Percentiles rank a stretch among this genome's conserved stretches.
phyloP scores from a whole-genome alignment of 2,888 invertebrate species.

The Cybosia mesomella region DNA sequence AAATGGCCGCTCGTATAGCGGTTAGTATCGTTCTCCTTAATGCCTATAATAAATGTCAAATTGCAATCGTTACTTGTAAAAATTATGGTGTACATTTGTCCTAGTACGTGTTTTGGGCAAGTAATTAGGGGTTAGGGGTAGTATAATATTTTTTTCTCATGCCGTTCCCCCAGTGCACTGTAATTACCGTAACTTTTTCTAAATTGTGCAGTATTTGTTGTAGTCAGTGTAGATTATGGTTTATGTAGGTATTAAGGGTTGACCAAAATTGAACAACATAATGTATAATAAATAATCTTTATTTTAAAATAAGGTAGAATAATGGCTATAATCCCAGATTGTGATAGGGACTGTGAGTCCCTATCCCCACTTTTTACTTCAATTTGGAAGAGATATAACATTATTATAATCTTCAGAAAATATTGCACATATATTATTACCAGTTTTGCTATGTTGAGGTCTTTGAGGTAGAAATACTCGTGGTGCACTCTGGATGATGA shows the following conservation, averaged over 20 bases:
- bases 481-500: too few species aligned
- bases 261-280: neutral
- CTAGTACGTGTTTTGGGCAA: constrained; percentile 72
- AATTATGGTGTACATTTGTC: constrained; percentile 75
- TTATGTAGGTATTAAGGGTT: neutral
- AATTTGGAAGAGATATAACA: too few species aligned
- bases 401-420: too few species aligned
- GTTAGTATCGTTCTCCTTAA: constrained; percentile 73
- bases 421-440: too few species aligned
- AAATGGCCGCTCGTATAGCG: constrained; percentile 73
- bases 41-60: constrained; percentile 82
- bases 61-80: constrained; percentile 80
- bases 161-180: constrained; percentile 38
- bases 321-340: too few species aligned
- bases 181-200: constrained; percentile 39
- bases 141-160: constrained; percentile 41
- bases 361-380: too few species aligned
- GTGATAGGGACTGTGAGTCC: too few species aligned
- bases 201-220: constrained; percentile 25
- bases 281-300: too few species aligned
- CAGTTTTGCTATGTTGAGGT: too few species aligned
- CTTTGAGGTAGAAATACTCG: too few species aligned
- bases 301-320: too few species aligned
- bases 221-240: neutral
- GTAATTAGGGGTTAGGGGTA: constrained; percentile 70